A percentile compares a stretch with the other conserved stretches of the same genome.
Evolutionary conservation across 1,140 invertebrate genomes (phyloP).

Genomic region (Drosophila auraria): DNA sequence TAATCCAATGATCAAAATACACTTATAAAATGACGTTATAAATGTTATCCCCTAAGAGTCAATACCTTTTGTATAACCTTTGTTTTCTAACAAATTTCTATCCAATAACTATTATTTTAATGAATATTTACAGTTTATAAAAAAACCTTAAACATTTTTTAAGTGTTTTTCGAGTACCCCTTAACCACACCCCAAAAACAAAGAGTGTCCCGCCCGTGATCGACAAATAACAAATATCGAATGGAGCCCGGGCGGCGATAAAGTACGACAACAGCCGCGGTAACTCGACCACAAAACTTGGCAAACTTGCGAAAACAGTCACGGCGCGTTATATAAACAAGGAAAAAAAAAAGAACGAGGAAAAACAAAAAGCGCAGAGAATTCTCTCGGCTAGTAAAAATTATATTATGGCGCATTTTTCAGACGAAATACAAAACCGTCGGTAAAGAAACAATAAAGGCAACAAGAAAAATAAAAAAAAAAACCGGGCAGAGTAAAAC

Average conservation of each 20-base stretch:
- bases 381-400: slow-evolving; percentile 57
- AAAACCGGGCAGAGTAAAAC: slow-evolving; percentile 16
- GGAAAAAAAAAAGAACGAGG: neutral
- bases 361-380: slow-evolving; percentile 26
- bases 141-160: no score
- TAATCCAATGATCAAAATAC: no score
- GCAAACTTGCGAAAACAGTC: slow-evolving; percentile 75
- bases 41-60: no score
- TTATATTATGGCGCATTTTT: slow-evolving; percentile 64
- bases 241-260: slow-evolving; percentile 27
- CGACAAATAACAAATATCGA: slow-evolving; percentile 61
- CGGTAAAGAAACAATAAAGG: slow-evolving; percentile 16
- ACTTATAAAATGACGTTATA: no score
- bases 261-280: slow-evolving; percentile 34
- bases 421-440: slow-evolving; percentile 53
- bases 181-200: slow-evolving; percentile 60
- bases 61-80: no score
- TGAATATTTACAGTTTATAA: no score
- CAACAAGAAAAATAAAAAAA: neutral
- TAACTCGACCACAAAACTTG: slow-evolving; percentile 54
- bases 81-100: no score
- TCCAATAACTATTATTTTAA: no score
- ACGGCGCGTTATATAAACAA: slow-evolving; percentile 61
- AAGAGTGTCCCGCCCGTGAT: slow-evolving; percentile 49
- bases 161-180: slow-evolving; percentile 13